Percentiles rank a stretch among this genome's conserved stretches.
Evolutionary conservation across 2,888 invertebrate species (phyloP).

Genomic region (Agrochola lychnidis): DNA sequence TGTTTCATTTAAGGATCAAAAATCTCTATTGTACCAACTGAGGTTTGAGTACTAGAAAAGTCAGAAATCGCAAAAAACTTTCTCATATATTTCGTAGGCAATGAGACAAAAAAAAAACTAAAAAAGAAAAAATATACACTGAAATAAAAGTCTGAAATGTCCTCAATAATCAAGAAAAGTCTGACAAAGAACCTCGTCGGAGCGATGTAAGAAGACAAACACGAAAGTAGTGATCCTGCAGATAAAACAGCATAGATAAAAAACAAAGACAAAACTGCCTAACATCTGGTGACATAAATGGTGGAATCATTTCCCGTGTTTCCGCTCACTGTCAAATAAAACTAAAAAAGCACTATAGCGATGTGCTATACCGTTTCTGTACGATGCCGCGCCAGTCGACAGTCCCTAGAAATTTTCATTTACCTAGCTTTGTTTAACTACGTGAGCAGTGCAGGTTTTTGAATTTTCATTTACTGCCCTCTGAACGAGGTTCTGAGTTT

Average conservation of each 20-base stretch:
- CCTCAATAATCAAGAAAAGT: background rate
- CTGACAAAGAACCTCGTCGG: too few relatives aligned
- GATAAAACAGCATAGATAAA: slow-evolving; percentile 5
- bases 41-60: too few relatives aligned
- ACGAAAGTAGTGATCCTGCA: background rate
- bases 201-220: background rate
- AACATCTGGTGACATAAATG: slow-evolving; percentile 17
- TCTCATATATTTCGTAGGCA: too few relatives aligned
- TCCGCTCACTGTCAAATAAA: slow-evolving; percentile 31
- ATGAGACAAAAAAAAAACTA: too few relatives aligned
- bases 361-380: slow-evolving; percentile 16
- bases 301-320: slow-evolving; percentile 38
- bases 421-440: slow-evolving; percentile 11
- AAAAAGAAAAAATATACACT: too few relatives aligned
- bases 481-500: background rate
- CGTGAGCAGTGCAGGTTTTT: slow-evolving; percentile 17
- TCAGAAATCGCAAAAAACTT: too few relatives aligned
- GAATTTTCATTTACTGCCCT: slow-evolving; percentile 17
- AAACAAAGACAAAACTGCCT: background rate
- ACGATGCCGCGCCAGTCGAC: slow-evolving; percentile 7
- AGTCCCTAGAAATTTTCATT: slow-evolving; percentile 30
- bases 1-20: too few relatives aligned
- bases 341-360: slow-evolving; percentile 2
- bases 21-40: too few relatives aligned
- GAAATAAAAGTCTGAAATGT: background rate